A percentile compares a stretch with the other conserved stretches of the same genome.
Evolutionary conservation across 2,113 vertebrate species (phyloP).

Genomic region (Empidonax alnorum): DNA sequence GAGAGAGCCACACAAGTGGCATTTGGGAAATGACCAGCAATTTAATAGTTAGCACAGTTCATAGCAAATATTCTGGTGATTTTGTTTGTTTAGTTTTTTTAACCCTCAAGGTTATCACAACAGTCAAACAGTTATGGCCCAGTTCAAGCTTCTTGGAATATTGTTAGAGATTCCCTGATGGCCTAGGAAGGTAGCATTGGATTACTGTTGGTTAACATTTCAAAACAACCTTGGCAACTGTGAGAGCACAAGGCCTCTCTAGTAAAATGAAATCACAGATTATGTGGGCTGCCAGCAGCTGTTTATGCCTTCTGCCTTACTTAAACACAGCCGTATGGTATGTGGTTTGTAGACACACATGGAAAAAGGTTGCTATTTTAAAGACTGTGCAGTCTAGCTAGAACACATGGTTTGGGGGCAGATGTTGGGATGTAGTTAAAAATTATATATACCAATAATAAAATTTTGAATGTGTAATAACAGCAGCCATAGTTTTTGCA

Average conservation of each 20-base stretch:
- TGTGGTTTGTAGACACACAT: background rate
- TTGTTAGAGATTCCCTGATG: background rate
- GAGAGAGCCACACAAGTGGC: background rate
- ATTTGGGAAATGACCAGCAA: background rate
- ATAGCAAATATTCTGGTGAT: background rate
- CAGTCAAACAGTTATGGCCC: background rate
- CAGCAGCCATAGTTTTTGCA: background rate
- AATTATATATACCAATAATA: background rate
- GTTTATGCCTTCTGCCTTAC: constrained; percentile 10
- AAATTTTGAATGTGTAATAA: background rate
- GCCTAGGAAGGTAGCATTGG: background rate
- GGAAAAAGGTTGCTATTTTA: constrained; percentile 1
- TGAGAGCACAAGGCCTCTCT: background rate
- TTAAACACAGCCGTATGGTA: background rate
- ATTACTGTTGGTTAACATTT: background rate
- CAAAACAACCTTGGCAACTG: background rate
- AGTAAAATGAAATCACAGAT: background rate
- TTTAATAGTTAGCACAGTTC: background rate
- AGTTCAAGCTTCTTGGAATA: background rate
- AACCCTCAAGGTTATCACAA: background rate
- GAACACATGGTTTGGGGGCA: constrained; percentile 37
- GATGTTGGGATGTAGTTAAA: constrained; percentile 29
- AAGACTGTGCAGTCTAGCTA: constrained; percentile 7
- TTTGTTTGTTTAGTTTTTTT: background rate
- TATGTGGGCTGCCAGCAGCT: background rate